These are phyloP conservation scores for Holothuria leucospilota DNA, from an alignment of 53 echinoderm and acorn worm genomes.

Conservation along the genomic window DNA sequence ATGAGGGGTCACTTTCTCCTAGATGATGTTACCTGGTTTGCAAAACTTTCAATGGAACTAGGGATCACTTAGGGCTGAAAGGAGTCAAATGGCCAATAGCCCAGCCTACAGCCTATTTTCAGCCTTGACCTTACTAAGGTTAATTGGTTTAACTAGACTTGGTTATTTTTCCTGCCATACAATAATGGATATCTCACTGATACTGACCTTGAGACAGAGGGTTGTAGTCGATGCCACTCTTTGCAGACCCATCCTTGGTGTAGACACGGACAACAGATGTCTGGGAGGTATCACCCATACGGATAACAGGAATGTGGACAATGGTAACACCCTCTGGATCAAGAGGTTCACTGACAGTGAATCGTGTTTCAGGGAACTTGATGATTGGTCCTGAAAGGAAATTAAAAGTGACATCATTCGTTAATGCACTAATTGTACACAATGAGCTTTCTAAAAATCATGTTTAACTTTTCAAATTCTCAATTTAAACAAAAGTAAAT, in stretches of 20 bases:
- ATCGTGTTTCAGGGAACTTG: constrained; percentile 96
- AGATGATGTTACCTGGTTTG: too few species aligned
- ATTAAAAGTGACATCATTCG: too few species aligned
- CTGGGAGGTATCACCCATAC: constrained; percentile 95
- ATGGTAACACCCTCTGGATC: constrained; percentile 67
- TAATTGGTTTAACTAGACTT: background rate
- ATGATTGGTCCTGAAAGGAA: constrained; percentile 85
- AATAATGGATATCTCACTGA: background rate
- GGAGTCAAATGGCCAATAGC: too few species aligned
- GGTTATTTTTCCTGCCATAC: background rate
- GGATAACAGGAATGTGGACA: constrained; percentile 79
- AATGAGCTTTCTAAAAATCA: too few species aligned
- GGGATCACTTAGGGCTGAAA: too few species aligned
- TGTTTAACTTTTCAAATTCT: too few species aligned
- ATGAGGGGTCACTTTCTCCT: too few species aligned
- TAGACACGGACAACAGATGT: constrained; percentile 91
- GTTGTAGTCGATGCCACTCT: constrained; percentile 99
- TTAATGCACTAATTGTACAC: too few species aligned
- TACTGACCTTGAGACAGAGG: constrained; percentile 87
- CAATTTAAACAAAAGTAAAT: too few species aligned
- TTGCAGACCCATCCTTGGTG: constrained; percentile 99
- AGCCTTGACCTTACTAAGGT: background rate
- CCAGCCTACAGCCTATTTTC: too few species aligned
- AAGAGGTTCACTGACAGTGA: constrained; percentile 85
- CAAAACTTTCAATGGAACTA: too few species aligned